Evolutionary conservation across 2,888 invertebrate genomes (phyloP).

Genomic region (Thecophora atra): DNA sequence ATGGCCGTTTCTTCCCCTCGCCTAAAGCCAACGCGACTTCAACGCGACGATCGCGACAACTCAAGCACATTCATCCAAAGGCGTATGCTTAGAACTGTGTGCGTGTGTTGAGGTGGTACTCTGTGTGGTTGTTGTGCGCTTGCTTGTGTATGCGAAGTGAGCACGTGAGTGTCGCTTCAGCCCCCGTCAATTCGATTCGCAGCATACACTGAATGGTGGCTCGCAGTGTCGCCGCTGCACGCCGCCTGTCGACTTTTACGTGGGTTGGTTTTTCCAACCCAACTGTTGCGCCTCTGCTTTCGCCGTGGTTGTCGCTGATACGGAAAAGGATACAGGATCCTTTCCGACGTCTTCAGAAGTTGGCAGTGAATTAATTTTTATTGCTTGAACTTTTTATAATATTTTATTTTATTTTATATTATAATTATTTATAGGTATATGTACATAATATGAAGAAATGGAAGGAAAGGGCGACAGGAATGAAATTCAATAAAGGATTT

Average conservation of each 20-base stretch:
- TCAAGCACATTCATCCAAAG: conserved; percentile 12
- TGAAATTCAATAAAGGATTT: too few species aligned
- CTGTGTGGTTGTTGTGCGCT: background rate
- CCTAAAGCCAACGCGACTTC: conserved; percentile 4
- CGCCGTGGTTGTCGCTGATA: too few species aligned
- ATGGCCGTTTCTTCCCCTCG: conserved; percentile 19
- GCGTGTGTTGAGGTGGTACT: background rate
- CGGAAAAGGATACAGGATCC: too few species aligned
- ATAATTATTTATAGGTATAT: too few species aligned
- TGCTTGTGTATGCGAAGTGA: conserved; percentile 1
- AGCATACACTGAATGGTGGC: conserved; percentile 45
- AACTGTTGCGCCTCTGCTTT: background rate
- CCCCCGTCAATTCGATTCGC: conserved; percentile 46
- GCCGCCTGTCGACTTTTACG: conserved; percentile 35
- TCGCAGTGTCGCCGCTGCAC: conserved; percentile 37
- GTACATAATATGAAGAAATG: too few species aligned
- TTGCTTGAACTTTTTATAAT: too few species aligned
- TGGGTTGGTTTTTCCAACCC: conserved; percentile 40
- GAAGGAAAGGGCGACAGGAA: too few species aligned
- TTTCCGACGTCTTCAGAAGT: too few species aligned
- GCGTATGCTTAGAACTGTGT: conserved; percentile 9
- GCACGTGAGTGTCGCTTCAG: conserved; percentile 39
- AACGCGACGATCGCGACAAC: conserved; percentile 12
- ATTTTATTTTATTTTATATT: too few species aligned
- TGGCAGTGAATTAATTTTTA: too few species aligned